Base-by-base conservation (phyloP, 2,113 vertebrate genomes). In the Thamnophis sirtalis region DNA sequence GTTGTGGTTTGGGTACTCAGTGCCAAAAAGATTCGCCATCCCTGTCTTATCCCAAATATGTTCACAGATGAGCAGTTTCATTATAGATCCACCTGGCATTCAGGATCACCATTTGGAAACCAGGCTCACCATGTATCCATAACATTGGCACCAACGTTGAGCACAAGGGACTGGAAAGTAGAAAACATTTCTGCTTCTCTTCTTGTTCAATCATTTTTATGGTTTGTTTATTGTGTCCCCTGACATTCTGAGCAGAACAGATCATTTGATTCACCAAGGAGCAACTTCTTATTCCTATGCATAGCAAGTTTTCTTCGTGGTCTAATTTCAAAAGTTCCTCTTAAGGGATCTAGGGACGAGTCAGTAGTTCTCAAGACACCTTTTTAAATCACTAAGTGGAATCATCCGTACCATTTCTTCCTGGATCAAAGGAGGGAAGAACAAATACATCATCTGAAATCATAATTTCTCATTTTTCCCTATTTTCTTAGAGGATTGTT, bases 401-500 rank as follows among this genome's bases (percentile, higher is more conserved):
- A 95, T 96, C 80, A 84, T 92, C 96, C 95, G 95, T 43, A 92
- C 87, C 93, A 93, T 95, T 95, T 94, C 85, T 95, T 91, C 93
- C 94, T 17, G 87, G 84, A 92, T 49, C 55, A 68, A n/a, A 5
- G 28, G 84, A 95, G 80, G 0, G 0, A 87, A 86, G 87, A 50
- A 91, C 90, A 86, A 54, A 96, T 90, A 48, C 91, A 96, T 89
- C 94, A 95, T 90, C 89, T 56, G 92, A 95, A 91, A 95, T 95
- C 93, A 93, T 96, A 94, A 93, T 95, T 95, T 97, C 97, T 97
- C 96, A 96, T 97, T 96, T 97, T 96, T 95, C 95, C 95, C 95
- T 92, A 92, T 97, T 97, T 96, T 97, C 97, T 96, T 96, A 95
- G 91, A 94, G 95, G 92, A 51, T 94, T 97, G 95, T 96, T 98